Conservation (phyloP, 2,888 invertebrate genomes). For the Drosophila neoperkinsi region DNA sequence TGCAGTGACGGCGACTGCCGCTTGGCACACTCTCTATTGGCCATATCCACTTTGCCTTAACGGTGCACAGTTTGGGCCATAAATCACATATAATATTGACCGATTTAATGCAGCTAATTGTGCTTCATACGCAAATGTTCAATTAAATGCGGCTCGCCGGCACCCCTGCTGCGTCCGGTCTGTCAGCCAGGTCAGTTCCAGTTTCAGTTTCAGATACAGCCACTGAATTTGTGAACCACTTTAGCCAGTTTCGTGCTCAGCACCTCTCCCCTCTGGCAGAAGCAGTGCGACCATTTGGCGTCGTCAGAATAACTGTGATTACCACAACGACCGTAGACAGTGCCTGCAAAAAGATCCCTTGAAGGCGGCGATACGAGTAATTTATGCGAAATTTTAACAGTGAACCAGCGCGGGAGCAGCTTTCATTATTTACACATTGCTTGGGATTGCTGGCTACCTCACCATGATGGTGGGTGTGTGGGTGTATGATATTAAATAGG, state of each 20-base stretch:
- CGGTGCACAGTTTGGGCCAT: slow-evolving; percentile 44
- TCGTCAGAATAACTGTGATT: slow-evolving; percentile 66
- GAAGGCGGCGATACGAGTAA: slow-evolving; percentile 49
- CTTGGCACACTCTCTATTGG: slow-evolving; percentile 17
- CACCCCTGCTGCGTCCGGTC: not conserved
- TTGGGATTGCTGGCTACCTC: slow-evolving; percentile 11
- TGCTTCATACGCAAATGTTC: slow-evolving; percentile 77
- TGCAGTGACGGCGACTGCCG: slow-evolving; percentile 7
- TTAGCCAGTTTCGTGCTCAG: not conserved
- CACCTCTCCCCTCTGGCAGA: slow-evolving; percentile 1
- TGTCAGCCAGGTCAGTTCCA: slow-evolving; percentile 19
- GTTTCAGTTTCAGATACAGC: slow-evolving; percentile 5
- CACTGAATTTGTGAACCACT: slow-evolving; percentile 17
- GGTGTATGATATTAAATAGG: slow-evolving; percentile 41
- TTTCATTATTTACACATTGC: slow-evolving; percentile 55
- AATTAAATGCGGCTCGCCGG: slow-evolving; percentile 47
- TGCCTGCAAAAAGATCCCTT: slow-evolving; percentile 22
- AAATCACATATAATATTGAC: slow-evolving; percentile 72
- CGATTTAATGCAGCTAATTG: slow-evolving; percentile 76
- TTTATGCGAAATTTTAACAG: slow-evolving; percentile 76
- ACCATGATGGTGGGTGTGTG: slow-evolving; percentile 8
- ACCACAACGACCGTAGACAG: slow-evolving; percentile 30
- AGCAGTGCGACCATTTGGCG: slow-evolving; percentile 52
- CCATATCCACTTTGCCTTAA: slow-evolving; percentile 47
- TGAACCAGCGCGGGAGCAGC: slow-evolving; percentile 50